phyloP scores from a whole-genome alignment of 2,797 vertebrate species.

The Cottoperca gobio region DNA sequence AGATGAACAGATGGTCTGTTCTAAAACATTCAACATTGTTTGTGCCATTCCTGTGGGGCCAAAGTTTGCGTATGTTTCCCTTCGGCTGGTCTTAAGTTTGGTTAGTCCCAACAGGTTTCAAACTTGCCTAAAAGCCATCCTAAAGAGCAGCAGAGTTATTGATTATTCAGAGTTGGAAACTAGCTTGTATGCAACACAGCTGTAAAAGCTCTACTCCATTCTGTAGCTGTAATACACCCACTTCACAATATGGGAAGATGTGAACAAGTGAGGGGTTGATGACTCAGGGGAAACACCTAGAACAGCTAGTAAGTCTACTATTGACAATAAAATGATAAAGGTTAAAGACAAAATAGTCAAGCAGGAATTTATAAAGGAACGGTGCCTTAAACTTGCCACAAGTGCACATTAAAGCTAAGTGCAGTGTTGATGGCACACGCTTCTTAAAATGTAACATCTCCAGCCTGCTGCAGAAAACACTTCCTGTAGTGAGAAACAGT shows the following conservation, averaged over 20 bases:
- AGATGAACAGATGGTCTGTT: background rate
- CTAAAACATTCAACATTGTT: background rate
- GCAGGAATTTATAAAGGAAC: conserved; percentile 40
- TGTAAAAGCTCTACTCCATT: conserved; percentile 8
- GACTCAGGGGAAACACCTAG: conserved; percentile 30
- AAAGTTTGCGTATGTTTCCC: conserved; percentile 1
- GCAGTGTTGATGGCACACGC: conserved; percentile 29
- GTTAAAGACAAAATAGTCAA: conserved; percentile 44
- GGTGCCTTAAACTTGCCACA: conserved; percentile 28
- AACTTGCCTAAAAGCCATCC: background rate
- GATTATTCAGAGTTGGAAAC: conserved; percentile 9
- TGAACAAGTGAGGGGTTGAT: conserved; percentile 1
- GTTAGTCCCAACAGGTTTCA: conserved; percentile 12
- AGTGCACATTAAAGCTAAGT: conserved; percentile 21
- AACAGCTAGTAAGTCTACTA: conserved; percentile 30
- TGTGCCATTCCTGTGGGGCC: background rate
- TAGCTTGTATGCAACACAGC: conserved; percentile 6
- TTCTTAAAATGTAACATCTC: conserved; percentile 26
- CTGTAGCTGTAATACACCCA: conserved; percentile 30
- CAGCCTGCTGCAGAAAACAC: conserved; percentile 21
- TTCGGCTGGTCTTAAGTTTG: conserved; percentile 24
- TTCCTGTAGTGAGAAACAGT: conserved; percentile 25
- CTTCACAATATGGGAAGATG: conserved; percentile 28
- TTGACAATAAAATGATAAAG: conserved; percentile 15
- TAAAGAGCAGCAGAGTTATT: conserved; percentile 22